phyloP scores from a whole-genome alignment of 2,797 vertebrate species.

The Rhynchotus rufescens region DNA sequence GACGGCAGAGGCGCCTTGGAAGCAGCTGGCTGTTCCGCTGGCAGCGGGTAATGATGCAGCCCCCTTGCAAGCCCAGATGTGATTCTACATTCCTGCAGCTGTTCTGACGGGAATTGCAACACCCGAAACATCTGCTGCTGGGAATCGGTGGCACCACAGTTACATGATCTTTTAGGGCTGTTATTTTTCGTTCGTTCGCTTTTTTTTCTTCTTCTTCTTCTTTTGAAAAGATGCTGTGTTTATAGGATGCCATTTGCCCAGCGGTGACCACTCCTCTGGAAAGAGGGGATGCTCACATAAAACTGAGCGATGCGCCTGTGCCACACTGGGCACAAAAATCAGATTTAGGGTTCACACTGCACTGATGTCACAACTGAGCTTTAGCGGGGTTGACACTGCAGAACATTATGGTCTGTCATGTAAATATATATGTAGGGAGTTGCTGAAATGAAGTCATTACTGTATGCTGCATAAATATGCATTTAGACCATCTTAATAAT shows the following conservation, averaged over 20 bases:
- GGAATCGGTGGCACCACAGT: slow-evolving; percentile 76
- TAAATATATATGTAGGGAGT: slow-evolving; percentile 62
- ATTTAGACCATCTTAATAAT: slow-evolving; percentile 56
- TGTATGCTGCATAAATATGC: slow-evolving; percentile 53
- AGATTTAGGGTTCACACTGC: background rate
- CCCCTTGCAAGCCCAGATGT: slow-evolving; percentile 81
- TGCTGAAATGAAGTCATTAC: slow-evolving; percentile 68
- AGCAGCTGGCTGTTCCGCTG: slow-evolving; percentile 83
- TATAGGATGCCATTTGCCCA: background rate
- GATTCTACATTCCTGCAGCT: slow-evolving; percentile 84
- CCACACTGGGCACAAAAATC: background rate
- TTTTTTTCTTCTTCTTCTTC: slow-evolving; percentile 14
- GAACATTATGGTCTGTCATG: slow-evolving; percentile 64
- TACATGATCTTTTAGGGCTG: slow-evolving; percentile 77
- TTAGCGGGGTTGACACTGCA: slow-evolving; percentile 58
- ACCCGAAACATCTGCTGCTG: slow-evolving; percentile 83
- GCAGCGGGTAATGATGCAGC: slow-evolving; percentile 82
- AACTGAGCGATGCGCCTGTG: background rate
- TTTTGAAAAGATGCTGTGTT: slow-evolving; percentile 70
- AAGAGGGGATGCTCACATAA: background rate
- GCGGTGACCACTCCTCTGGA: slow-evolving; percentile 2
- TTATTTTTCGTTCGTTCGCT: slow-evolving; percentile 62
- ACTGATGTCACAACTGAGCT: slow-evolving; percentile 21
- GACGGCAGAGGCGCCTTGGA: background rate
- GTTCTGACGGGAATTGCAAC: slow-evolving; percentile 84